Evolutionary conservation across 1,140 invertebrate species (phyloP).

Genomic region (Zaprionus ornatus): DNA sequence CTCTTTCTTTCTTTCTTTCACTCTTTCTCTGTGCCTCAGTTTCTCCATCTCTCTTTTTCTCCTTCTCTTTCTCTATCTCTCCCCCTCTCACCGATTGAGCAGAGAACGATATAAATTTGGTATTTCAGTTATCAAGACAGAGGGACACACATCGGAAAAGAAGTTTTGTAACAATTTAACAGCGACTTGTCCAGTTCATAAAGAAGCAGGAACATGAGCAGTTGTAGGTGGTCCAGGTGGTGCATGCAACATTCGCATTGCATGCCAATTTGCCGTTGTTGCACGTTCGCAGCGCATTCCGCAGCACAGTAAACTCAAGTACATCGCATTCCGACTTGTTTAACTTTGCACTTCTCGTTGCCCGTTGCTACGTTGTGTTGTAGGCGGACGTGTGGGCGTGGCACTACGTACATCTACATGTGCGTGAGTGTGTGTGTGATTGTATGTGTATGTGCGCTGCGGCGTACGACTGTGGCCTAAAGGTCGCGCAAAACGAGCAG

Average conservation of each 20-base stretch:
- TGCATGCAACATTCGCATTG: constrained; percentile 21
- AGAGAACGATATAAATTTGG: not conserved
- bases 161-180: constrained; percentile 33
- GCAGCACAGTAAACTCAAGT: constrained; percentile 49
- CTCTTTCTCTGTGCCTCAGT: too few relatives aligned
- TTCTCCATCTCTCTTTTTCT: not conserved
- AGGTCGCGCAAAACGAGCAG: constrained; percentile 20
- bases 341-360: constrained; percentile 40
- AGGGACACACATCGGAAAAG: not conserved
- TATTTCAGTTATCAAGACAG: not conserved
- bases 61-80: not conserved
- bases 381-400: not conserved
- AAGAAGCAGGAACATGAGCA: not conserved
- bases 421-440: not conserved
- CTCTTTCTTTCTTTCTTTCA: not conserved
- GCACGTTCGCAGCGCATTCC: constrained; percentile 44
- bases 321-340: constrained; percentile 49
- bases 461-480: constrained; percentile 21
- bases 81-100: not conserved
- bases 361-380: not conserved
- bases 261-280: constrained; percentile 32
- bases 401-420: not conserved
- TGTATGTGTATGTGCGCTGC: constrained; percentile 1
- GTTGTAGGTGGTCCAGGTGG: not conserved
- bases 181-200: not conserved